Percentiles rank a stretch among this genome's conserved stretches.
Conservation (phyloP, 2,888 invertebrate genomes). For the Pseudococcus longispinus region DNA sequence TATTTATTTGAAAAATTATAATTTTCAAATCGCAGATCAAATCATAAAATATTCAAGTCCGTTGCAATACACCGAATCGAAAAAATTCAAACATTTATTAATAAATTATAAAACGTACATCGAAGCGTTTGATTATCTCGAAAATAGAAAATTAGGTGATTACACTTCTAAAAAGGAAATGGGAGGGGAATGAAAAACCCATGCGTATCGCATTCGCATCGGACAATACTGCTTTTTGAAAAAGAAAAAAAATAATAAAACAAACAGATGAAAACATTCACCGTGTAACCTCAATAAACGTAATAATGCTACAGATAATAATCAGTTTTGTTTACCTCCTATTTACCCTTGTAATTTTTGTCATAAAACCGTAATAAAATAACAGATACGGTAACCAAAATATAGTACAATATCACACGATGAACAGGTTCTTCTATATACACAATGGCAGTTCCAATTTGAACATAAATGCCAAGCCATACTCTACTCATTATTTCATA, state of each 20-base stretch:
- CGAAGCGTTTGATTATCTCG: constrained; percentile 35
- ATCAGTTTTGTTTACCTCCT: constrained; percentile 8
- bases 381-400: constrained; percentile 10
- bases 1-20: no score
- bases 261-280: neutral
- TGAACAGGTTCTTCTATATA: neutral
- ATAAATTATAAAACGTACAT: constrained; percentile 43
- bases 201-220: neutral
- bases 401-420: constrained; percentile 17
- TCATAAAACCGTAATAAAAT: constrained; percentile 28
- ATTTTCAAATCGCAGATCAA: no score
- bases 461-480: constrained; percentile 23
- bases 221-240: neutral
- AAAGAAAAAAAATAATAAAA: neutral
- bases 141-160: constrained; percentile 20
- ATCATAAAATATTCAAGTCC: neutral
- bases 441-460: constrained; percentile 12
- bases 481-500: neutral
- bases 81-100: constrained; percentile 42
- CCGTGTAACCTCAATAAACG: neutral
- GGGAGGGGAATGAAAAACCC: constrained; percentile 27
- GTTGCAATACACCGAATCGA: no score
- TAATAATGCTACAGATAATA: neutral
- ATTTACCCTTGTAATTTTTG: neutral
- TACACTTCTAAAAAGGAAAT: constrained; percentile 23